These are phyloP conservation scores for Eurystomus glaucurus DNA, from an alignment of 2,797 vertebrate species.

Conservation along the genomic window DNA sequence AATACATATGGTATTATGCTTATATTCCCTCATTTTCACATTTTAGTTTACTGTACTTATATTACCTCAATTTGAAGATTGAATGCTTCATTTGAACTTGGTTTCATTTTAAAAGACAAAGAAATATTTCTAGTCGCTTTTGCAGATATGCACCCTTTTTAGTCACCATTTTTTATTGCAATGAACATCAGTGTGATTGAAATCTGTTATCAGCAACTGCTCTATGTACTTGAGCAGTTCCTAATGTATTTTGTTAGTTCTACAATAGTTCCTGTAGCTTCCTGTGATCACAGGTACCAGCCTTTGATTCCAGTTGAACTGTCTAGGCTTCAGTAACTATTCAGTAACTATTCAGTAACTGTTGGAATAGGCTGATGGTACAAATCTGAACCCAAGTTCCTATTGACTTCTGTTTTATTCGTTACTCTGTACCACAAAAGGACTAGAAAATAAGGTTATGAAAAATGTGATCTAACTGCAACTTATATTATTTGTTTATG, in stretches of 20 bases:
- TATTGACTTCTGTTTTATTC: not conserved
- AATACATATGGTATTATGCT: not conserved
- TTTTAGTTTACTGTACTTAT: not conserved
- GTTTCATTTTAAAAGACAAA: conserved; percentile 9
- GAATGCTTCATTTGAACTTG: not conserved
- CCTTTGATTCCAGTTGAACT: not conserved
- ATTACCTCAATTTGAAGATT: not conserved
- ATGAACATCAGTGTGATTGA: conserved; percentile 26
- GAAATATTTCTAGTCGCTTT: not conserved
- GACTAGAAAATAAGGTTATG: not conserved
- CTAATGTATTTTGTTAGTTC: conserved; percentile 8
- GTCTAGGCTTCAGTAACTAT: not conserved
- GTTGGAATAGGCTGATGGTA: not conserved
- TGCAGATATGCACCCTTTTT: not conserved
- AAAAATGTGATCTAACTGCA: not conserved
- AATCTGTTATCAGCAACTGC: conserved; percentile 42
- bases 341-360: not conserved
- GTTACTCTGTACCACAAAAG: not conserved
- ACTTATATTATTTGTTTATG: not conserved
- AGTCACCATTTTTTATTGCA: conserved; percentile 45
- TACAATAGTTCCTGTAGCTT: not conserved
- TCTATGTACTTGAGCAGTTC: conserved; percentile 24
- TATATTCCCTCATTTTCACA: not conserved
- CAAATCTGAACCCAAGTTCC: not conserved
- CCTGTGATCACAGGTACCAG: not conserved